phyloP scores from a whole-genome alignment of 92 coral and sea anemone genomes.

The Desmophyllum pertusum region DNA sequence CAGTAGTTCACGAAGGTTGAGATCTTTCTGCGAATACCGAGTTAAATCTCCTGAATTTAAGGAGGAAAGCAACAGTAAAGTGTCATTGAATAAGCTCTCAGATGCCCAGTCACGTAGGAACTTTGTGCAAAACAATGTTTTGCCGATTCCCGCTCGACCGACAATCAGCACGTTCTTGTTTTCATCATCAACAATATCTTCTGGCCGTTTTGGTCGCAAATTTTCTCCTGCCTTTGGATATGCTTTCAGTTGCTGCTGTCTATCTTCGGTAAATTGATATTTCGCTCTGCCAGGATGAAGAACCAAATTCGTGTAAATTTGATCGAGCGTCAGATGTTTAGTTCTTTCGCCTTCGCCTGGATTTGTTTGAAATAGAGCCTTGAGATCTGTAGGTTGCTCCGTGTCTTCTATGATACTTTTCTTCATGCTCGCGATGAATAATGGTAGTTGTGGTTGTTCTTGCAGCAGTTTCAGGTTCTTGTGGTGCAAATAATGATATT shows the following conservation, averaged over 20 bases:
- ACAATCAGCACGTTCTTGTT: conserved; percentile 24
- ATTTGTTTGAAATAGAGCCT: not conserved
- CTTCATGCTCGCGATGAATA: not conserved
- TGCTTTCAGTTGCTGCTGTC: not conserved
- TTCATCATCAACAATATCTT: not conserved
- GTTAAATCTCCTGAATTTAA: conserved; percentile 36
- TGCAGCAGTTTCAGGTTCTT: not conserved
- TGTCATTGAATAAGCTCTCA: not conserved
- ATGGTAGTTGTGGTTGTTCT: not conserved
- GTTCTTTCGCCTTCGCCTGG: not conserved
- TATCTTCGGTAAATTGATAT: not conserved
- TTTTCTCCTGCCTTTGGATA: not conserved
- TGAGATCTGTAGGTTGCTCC: not conserved
- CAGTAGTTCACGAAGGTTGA: conserved; percentile 33
- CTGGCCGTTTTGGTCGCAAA: not conserved
- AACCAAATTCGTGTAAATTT: not conserved
- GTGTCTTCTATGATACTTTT: not conserved
- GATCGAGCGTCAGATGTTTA: not conserved
- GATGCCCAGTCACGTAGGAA: conserved; percentile 46
- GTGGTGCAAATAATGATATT: too few species aligned
- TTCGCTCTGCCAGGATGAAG: not conserved
- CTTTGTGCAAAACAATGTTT: conserved; percentile 33
- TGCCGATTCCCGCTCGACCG: conserved; percentile 67
- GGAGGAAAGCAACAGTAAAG: not conserved
- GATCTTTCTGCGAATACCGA: too few species aligned